Conservation (phyloP, 2,113 vertebrate species). For the Lutjanus erythropterus region DNA sequence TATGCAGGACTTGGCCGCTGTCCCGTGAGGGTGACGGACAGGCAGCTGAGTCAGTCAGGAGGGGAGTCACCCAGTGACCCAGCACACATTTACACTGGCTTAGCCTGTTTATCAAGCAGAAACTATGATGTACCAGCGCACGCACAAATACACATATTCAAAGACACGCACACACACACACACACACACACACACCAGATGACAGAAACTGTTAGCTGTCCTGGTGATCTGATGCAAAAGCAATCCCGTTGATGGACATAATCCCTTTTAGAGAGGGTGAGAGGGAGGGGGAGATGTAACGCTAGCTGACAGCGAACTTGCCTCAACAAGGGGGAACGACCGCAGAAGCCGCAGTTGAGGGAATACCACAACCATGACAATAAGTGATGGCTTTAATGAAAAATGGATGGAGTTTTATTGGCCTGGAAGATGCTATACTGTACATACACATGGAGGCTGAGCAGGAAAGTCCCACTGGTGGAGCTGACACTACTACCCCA, state of each 20-base stretch:
- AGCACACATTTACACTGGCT: conserved; percentile 49
- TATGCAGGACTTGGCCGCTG: conserved; percentile 26
- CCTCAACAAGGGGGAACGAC: conserved; percentile 34
- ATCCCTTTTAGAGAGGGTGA: conserved; percentile 55
- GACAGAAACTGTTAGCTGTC: conserved; percentile 56
- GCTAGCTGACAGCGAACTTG: conserved; percentile 59
- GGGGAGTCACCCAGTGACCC: conserved; percentile 37
- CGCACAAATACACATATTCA: conserved; percentile 24
- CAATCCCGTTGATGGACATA: conserved; percentile 74
- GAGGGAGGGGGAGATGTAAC: conserved; percentile 46
- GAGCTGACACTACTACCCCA: background rate
- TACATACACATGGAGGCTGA: conserved; percentile 11
- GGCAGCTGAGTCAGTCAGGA: conserved; percentile 40
- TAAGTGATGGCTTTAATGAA: conserved; percentile 60
- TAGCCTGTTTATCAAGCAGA: conserved; percentile 55
- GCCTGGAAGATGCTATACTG: conserved; percentile 15
- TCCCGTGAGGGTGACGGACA: conserved; percentile 40
- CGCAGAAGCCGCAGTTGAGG: conserved; percentile 41
- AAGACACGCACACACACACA: conserved; percentile 7
- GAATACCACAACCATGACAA: conserved; percentile 34
- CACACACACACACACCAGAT: conserved; percentile 20
- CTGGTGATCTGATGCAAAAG: conserved; percentile 70
- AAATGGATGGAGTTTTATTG: conserved; percentile 49
- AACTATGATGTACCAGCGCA: conserved; percentile 33
- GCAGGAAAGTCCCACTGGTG: background rate